These are phyloP conservation scores for Synanthedon andrenaeformis DNA, from an alignment of 2,888 invertebrate species.

Conservation along the genomic window DNA sequence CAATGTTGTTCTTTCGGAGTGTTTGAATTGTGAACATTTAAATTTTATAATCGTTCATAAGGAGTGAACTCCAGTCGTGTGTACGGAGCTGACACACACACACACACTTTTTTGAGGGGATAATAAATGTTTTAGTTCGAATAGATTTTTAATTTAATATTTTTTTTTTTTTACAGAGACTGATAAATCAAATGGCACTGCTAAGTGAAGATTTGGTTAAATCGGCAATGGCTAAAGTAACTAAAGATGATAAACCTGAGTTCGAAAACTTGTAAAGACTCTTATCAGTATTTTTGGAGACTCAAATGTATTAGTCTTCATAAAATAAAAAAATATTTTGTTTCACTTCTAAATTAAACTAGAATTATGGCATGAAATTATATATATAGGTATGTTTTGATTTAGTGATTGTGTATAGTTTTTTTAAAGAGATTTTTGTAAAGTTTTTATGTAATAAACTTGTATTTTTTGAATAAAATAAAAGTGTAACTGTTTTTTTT, in stretches of 20 bases:
- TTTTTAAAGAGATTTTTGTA: too few relatives aligned
- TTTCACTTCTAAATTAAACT: neutral
- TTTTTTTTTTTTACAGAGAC: conserved; percentile 70
- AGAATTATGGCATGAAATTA: neutral
- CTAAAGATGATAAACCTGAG: conserved; percentile 76
- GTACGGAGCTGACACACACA: neutral
- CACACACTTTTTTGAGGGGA: too few relatives aligned
- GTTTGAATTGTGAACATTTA: too few relatives aligned
- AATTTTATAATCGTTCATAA: too few relatives aligned
- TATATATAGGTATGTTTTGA: neutral
- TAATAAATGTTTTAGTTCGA: too few relatives aligned
- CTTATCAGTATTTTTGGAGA: neutral
- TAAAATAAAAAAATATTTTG: too few relatives aligned
- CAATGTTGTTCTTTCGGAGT: too few relatives aligned
- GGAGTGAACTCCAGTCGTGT: too few relatives aligned
- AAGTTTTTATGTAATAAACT: too few relatives aligned
- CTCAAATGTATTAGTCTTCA: neutral
- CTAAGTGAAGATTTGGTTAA: conserved; percentile 91
- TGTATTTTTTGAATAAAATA: too few relatives aligned
- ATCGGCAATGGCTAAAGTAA: conserved; percentile 80
- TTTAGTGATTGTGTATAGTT: neutral
- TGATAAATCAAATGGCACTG: conserved; percentile 86
- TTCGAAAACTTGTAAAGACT: conserved; percentile 82
- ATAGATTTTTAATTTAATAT: neutral
- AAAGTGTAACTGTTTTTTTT: too few relatives aligned